Base-by-base conservation (phyloP, 2,797 vertebrate species). In the Leuciscus waleckii region DNA sequence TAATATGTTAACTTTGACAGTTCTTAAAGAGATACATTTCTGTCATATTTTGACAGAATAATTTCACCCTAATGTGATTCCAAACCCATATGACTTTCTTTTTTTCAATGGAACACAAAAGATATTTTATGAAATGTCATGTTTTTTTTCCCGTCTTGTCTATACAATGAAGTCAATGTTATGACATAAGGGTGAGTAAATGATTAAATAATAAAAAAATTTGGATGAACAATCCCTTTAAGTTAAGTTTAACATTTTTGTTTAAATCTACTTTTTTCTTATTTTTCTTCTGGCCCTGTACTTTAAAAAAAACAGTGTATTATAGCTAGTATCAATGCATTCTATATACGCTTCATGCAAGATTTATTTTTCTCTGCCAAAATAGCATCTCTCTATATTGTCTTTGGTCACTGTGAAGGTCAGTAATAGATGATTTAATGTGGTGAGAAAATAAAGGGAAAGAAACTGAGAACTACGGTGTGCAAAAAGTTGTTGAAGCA, bases 401-500 rank as follows among this genome's bases (percentile, higher is more conserved):
- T 65, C 16, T 68, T 32, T 49, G 61, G 41, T 49, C 26, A 68
- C 29, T 81, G 43, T 69, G 61, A 37, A 54, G 32, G 79, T 69
- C 32, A 39, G 43, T 19, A 54, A 69, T 69, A 26, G 29, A 54
- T 69, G 7, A 65, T 49, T 67, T 35, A 39, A 67, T 32, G 10
- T 1, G 11, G 6, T 4, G 8, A n/a, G 17, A 49, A 79, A 51
- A 68, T 80, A 37, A 79, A 70, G 21, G 29, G n/a, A 71, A 37
- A 56, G 5, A 41, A 56, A 21, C 32, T 21, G 17, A 81, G 32
- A 81, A 54, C 69, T 23, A 51, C n/a, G 67, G 71, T 8, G 2
- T 4, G 41, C 58, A 67, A 65, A 63, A 76, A 69, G 35, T 46
- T 68, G 43, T 77, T 56, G n/a, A 58, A 69, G n/a, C 37, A 46